Evolutionary conservation across 2,888 invertebrate genomes (phyloP).

Genomic region (Pterostichus niger): DNA sequence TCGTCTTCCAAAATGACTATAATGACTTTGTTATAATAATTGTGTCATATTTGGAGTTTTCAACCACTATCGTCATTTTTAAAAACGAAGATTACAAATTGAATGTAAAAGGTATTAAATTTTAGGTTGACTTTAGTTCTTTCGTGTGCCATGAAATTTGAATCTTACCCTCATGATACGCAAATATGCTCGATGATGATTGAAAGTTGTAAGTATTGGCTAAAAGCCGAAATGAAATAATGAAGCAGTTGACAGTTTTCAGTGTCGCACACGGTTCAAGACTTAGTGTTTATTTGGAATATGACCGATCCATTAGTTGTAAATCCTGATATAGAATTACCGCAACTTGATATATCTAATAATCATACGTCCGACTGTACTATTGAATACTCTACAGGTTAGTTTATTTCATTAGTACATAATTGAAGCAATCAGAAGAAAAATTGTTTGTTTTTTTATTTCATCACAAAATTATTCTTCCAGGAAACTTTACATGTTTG

Average conservation of each 20-base stretch:
- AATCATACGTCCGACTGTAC: slow-evolving; percentile 95
- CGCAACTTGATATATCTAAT: slow-evolving; percentile 91
- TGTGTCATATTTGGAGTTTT: too few relatives aligned
- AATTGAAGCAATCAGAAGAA: too few relatives aligned
- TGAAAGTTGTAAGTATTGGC: slow-evolving; percentile 89
- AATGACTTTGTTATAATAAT: slow-evolving; percentile 20
- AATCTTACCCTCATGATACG: slow-evolving; percentile 95
- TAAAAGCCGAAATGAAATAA: slow-evolving; percentile 12
- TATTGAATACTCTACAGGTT: slow-evolving; percentile 89
- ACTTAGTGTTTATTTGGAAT: slow-evolving; percentile 94
- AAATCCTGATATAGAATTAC: slow-evolving; percentile 92
- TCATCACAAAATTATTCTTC: slow-evolving; percentile 68
- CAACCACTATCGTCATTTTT: slow-evolving; percentile 31
- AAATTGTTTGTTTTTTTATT: slow-evolving; percentile 16
- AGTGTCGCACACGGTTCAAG: slow-evolving; percentile 95
- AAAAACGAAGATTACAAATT: slow-evolving; percentile 26
- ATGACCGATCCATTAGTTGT: slow-evolving; percentile 92
- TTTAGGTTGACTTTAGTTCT: slow-evolving; percentile 91
- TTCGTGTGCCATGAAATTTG: slow-evolving; percentile 97
- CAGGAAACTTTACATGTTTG: slow-evolving; percentile 95
- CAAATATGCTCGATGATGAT: slow-evolving; percentile 97
- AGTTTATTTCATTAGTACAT: too few relatives aligned
- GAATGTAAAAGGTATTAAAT: slow-evolving; percentile 68
- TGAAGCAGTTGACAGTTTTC: slow-evolving; percentile 70
- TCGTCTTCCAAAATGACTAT: background rate